Base-by-base conservation (phyloP, 2,797 vertebrate genomes). In the Pangasius macronema region DNA sequence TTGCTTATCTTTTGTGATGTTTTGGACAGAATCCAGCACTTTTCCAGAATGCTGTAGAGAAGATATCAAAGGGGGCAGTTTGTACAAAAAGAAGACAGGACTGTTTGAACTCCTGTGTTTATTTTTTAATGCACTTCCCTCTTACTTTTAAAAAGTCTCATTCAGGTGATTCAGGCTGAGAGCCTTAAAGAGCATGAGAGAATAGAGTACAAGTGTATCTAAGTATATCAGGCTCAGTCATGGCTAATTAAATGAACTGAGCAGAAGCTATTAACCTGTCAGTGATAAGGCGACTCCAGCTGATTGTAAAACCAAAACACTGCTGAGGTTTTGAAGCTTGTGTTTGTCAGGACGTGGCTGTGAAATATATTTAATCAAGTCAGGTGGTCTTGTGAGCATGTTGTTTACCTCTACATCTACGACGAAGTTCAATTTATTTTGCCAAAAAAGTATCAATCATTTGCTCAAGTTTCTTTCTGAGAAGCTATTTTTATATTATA, bases 251-350 rank as follows among this genome's bases (percentile, higher is more conserved):
- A 87, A 85, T 70, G 9, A 82, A 70, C 57, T 6, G 22, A 88
- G 88, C 86, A 77, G 75, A 88, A 86, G 61, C 76, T 87, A 83
- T 91, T 89, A 87, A 88, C 81, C 75, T 87, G 59, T 30, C 49
- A 75, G 59, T 67, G 77, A 67, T 89, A 88, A 82, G 76, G 24
- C 55, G 9, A 65, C 39, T 84, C 84, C 36, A 30, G 55, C 30
- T 86, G 75, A 72, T 22, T 53, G 33, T 59, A 46, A 27, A 83
- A 59, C n/a, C 57, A 49, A 79, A 49, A 13, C 11, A 53, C 53
- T 36, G 53, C 30, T 24, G 53, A 59, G 30, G 20, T 7, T 42
- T 59, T 24, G 20, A 42, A 14, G 79, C 11, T 6, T 7, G 57
- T 18, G 24, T 24, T 24, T 57, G 1, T 39, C 33, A 80, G 33